Evolutionary conservation across 2,113 vertebrate genomes (phyloP), one percentile per base, ranked within the genome.

Genomic region (Illadopsis cleaveri): DNA sequence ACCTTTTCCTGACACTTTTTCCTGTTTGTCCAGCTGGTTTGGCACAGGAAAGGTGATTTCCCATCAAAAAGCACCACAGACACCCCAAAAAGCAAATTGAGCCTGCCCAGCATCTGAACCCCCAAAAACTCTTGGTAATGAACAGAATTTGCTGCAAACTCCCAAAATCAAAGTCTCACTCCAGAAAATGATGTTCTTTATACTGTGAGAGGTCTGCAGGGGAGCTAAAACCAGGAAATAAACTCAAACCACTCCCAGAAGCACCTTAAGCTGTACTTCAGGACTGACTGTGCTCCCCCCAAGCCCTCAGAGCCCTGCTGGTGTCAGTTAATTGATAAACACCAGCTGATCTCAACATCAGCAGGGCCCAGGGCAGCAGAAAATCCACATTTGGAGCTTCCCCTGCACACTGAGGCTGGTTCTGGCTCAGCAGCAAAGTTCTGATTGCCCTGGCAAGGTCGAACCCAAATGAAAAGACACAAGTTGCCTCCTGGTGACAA

Each of bases 91-190:
- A 83, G 31, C 27, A 80, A 65, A 86, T 0, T 5, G 54, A 66
- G 14, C 28, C 33, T 66, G 12, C 30, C 5, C 48, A 60, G 60
- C n/a, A 38, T 3, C 51, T 17, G 11, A 73, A 70, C 61, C 24
- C n/a, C 14, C 35, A 3, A 60, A 53, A 24, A 1, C 10, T 31
- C 65, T 10, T n/a, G 51, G 42, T 10, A 30, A 11, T 0, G 24
- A 48, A 40, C 6, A 51, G 40, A 90, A 73, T 1, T 9, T 33
- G 31, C 44, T 31, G 27, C 62, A 30, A 87, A 54, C 44, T 45
- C 71, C 51, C n/a, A 22, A n/a, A 40, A 58, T 33, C 33, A 27
- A 91, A 93, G 66, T 12, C 33, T 42, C 45, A 3, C 71, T 48
- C 2, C 4, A 68, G 28, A 54, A 71, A 91, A 86, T 1, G 10